Conservation (phyloP, 2,113 vertebrate genomes). For the Neoarius graeffei region DNA sequence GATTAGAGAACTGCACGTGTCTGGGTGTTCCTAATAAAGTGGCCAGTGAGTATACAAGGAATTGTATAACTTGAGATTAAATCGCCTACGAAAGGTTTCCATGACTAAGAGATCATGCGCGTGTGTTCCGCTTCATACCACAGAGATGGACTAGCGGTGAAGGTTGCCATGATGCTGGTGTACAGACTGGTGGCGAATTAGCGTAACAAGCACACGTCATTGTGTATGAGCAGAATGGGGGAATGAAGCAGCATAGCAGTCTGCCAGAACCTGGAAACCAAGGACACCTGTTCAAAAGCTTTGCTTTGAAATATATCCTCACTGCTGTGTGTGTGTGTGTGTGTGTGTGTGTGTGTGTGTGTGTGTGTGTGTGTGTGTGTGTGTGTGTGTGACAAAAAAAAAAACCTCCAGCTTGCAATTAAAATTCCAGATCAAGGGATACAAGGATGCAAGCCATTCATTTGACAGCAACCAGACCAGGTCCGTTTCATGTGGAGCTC, state of each 20-base stretch:
- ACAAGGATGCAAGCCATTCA: slow-evolving; percentile 68
- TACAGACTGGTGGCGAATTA: slow-evolving; percentile 25
- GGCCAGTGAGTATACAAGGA: not conserved
- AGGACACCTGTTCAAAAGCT: slow-evolving; percentile 55
- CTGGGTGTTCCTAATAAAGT: too few relatives aligned
- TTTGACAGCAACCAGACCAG: slow-evolving; percentile 31
- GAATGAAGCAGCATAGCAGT: slow-evolving; percentile 60
- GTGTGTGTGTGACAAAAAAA: not conserved
- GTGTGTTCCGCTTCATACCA: not conserved
- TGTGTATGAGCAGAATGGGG: slow-evolving; percentile 17
- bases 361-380: not conserved
- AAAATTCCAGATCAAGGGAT: slow-evolving; percentile 77
- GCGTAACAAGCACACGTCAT: slow-evolving; percentile 23
- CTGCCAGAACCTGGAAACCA: slow-evolving; percentile 65
- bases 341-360: not conserved
- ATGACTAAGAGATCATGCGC: not conserved
- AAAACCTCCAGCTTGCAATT: slow-evolving; percentile 68
- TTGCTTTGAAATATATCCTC: slow-evolving; percentile 35
- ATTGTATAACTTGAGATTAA: too few relatives aligned
- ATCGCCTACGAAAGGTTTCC: slow-evolving; percentile 15
- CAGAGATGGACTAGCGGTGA: not conserved
- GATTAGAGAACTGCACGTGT: too few relatives aligned
- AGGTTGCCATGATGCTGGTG: slow-evolving; percentile 46
- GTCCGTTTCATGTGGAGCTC: slow-evolving; percentile 16
- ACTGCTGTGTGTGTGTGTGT: not conserved